Base-by-base conservation (phyloP, 2,888 invertebrate genomes). In the Drosophila niveifrons region DNA sequence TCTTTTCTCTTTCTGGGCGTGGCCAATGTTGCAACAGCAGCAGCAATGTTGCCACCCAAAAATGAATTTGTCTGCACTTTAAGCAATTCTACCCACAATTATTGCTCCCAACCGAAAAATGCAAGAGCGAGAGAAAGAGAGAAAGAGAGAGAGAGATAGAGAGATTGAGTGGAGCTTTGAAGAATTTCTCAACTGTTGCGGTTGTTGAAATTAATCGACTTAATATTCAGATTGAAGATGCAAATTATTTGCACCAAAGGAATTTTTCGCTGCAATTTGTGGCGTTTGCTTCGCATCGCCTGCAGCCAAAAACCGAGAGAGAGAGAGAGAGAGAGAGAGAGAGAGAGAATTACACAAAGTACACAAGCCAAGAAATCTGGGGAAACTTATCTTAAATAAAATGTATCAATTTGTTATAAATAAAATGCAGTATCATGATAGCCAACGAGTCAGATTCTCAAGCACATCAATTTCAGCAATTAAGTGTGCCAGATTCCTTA, bases 61-160 rank as follows among this genome's bases (percentile, higher is more conserved):
- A 75, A 61, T 57, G 59, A 76, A 66, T 61, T 72, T 57, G 66
- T 59, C 52, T 48, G 43, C 52, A 50, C 31, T 23, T 31, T 17
- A 13, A 6, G 4, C 13, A 11, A 2, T 15, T n/a, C 13, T 0
- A 4, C 2, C n/a, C 41, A 10, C 28, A 9, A n/a, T 9, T 15
- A 31, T 50, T 36, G 15, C 34, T 18, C 18, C 50, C 17, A 17
- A 9, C 43, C 8, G 36, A 4, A 23, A 51, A 59, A 70, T 55
- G 29, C 23, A 34, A 29, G 23, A 23, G 18, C 18, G 3, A 23
- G 23, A 23, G 23, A 23, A 11, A 62, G 23, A 23, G 4, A 6
- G 23, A 23, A 23, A 23, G 0, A 23, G 28, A 53, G 36, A 53
- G 44, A 6, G 23, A 23, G n/a, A 62, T 17, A 53, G 36, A 53